These are phyloP conservation scores for Pristionchus fissidentatus DNA, from an alignment of 2,888 invertebrate species.

Conservation along the genomic window DNA sequence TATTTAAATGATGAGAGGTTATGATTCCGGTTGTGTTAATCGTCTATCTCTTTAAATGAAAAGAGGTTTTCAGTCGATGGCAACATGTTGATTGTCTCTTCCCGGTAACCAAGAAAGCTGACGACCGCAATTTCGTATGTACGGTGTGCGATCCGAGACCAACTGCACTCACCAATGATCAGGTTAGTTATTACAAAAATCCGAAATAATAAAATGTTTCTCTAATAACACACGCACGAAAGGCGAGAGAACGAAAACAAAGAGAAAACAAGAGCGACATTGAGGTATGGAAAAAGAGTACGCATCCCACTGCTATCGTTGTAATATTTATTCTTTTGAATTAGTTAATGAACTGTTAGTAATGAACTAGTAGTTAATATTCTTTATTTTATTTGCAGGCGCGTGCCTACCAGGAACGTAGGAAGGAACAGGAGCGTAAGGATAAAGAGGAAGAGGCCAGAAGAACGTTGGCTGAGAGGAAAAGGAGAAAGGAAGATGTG, in stretches of 20 bases:
- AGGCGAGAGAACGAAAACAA: neutral
- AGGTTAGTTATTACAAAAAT: neutral
- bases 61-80: neutral
- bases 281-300: no score
- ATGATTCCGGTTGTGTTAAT: neutral
- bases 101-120: neutral
- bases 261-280: neutral
- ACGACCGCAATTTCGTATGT: neutral
- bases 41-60: neutral
- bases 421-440: neutral
- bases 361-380: no score
- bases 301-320: no score
- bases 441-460: neutral
- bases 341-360: no score
- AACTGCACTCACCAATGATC: neutral
- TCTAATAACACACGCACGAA: neutral
- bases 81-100: neutral
- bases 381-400: neutral
- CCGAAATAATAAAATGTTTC: neutral
- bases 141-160: neutral
- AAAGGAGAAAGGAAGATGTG: slow-evolving; percentile 14
- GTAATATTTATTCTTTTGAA: no score
- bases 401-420: slow-evolving; percentile 9
- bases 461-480: neutral
- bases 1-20: neutral